These are phyloP conservation scores for Syndactyla subalaris DNA, from an alignment of 2,797 vertebrate species.

Conservation along the genomic window DNA sequence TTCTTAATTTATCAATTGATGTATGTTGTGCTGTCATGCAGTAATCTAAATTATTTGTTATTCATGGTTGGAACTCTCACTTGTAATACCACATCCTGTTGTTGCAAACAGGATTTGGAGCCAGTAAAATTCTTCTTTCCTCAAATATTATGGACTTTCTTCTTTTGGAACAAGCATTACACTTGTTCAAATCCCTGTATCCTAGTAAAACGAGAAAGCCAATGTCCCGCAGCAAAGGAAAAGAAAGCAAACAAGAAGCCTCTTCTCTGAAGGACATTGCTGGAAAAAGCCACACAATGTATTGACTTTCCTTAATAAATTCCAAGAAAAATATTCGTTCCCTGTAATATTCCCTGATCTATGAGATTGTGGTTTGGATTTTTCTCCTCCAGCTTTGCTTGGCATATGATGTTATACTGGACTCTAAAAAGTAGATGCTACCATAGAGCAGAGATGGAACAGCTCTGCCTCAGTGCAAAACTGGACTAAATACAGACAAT, in stretches of 20 bases:
- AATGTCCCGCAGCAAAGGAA: background rate
- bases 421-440: background rate
- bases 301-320: background rate
- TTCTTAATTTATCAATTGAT: background rate
- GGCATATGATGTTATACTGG: background rate
- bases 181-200: background rate
- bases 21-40: background rate
- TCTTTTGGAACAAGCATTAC: background rate
- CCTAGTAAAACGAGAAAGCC: background rate
- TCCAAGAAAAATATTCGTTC: background rate
- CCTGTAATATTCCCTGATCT: background rate
- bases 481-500: background rate
- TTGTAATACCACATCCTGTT: background rate
- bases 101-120: background rate
- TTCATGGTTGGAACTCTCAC: background rate
- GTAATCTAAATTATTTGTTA: background rate
- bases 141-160: background rate
- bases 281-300: background rate
- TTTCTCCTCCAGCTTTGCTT: background rate
- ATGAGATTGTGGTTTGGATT: background rate
- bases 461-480: background rate
- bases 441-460: background rate
- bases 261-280: background rate
- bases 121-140: background rate
- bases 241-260: background rate